Evolutionary conservation across 1,140 invertebrate genomes (phyloP), one percentile per base, ranked within the genome.

Genomic region (Procambarus clarkii): DNA sequence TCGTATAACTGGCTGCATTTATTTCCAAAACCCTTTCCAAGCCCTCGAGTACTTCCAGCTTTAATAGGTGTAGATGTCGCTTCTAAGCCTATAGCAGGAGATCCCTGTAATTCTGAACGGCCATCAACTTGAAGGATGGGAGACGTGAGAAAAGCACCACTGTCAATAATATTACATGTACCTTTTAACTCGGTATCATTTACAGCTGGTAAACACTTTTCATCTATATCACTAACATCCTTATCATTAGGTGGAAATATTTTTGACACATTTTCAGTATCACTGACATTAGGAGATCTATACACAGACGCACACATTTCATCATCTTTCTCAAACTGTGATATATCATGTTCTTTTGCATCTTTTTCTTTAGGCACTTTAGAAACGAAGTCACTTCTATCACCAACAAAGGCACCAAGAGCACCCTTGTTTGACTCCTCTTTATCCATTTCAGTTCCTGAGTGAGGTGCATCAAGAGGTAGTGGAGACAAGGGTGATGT

Each of bases 401-500:
- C 60, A 71, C 82, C 78, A 87, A 81, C 84, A 54, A 91, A 86
- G 90, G 84, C 69, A 86, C 77, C 60, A 87, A 34, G 46, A 45
- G 71, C 74, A 84, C 69, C 71, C 54, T 74, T 45, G 45, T 34
- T 80, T 44, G 54, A 58, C 34, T 50, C 50, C 44, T 84, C 50
- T 60, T 24, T 58, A 54, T 84, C 45, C 78, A 21, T 77, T 18
- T 46, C 58, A 80, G 71, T 24, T 88, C 34, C 85, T 79, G 71
- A 54, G 85, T 58, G 85, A 60, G 85, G 24, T 34, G 13, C 79
- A 82, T 92, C 91, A 46, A 87, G 45, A 83, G 91, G 80, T 48
- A 88, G 79, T n/a, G 91, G 91, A 46, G 91, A 92, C 78, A 82
- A 34, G 45, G 91, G 91, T 18, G 91, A 92, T 24, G 82, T 84